Conservation (phyloP, 2,113 vertebrate genomes). For the Laticauda colubrina region DNA sequence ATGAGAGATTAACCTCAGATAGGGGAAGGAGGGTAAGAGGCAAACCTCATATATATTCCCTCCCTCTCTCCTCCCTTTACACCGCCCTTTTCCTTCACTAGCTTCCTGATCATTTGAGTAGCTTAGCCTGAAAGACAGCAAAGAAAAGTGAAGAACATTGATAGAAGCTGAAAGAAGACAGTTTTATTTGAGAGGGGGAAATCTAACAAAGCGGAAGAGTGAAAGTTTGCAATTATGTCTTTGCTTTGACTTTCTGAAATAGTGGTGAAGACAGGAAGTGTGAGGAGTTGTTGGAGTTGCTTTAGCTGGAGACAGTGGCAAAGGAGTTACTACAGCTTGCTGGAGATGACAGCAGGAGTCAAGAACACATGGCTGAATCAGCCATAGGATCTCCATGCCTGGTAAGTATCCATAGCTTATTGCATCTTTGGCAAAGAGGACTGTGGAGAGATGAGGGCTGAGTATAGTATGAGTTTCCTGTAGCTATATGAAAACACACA, state of each 20-base stretch:
- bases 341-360: conserved; percentile 55
- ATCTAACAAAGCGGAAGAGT: neutral
- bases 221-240: neutral
- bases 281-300: conserved; percentile 1
- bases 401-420: conserved; percentile 26
- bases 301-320: neutral
- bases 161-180: neutral
- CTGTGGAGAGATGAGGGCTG: neutral
- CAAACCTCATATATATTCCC: conserved; percentile 25
- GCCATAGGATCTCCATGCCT: neutral
- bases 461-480: conserved; percentile 6
- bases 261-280: conserved; percentile 1
- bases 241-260: neutral
- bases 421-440: neutral
- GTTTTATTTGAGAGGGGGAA: neutral
- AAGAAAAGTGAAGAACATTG: neutral
- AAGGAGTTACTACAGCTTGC: neutral
- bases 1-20: conserved; percentile 12
- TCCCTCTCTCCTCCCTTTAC: conserved; percentile 2
- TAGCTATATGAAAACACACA: neutral
- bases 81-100: conserved; percentile 49
- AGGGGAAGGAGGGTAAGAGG: conserved; percentile 16
- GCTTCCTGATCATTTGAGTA: conserved; percentile 60
- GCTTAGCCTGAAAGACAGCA: conserved; percentile 25
- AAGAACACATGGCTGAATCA: conserved; percentile 46